phyloP scores from a whole-genome alignment of 35 echinoderm and acorn worm species.

The Ophiothrix spiculata region DNA sequence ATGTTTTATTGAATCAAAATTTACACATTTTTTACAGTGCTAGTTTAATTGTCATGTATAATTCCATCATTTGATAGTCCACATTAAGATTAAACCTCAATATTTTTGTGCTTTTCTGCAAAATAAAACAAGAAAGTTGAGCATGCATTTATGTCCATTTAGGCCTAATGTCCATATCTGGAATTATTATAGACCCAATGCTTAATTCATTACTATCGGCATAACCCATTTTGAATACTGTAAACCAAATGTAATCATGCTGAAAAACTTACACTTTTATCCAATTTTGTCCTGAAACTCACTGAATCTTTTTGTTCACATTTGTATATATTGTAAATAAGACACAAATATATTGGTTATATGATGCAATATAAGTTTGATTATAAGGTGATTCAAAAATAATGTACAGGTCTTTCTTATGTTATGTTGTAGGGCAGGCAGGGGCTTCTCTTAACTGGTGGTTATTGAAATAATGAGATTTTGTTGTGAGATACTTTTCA shows the following conservation, averaged over 20 bases:
- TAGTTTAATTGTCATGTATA: too few species aligned
- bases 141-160: too few species aligned
- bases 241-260: background rate
- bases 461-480: background rate
- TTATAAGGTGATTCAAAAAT: background rate
- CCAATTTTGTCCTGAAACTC: background rate
- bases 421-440: background rate
- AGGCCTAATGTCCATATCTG: background rate
- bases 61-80: too few species aligned
- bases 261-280: background rate
- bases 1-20: background rate
- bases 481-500: background rate
- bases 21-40: too few species aligned
- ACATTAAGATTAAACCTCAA: too few species aligned
- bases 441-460: background rate
- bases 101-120: too few species aligned
- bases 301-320: background rate
- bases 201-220: background rate
- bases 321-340: conserved; percentile 6
- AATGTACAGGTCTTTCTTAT: background rate
- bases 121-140: too few species aligned
- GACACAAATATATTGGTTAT: background rate
- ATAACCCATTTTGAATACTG: background rate
- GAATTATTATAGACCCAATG: background rate
- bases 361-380: background rate